Evolutionary conservation across 2,797 vertebrate genomes (phyloP), one percentile per base, ranked within the genome.

Genomic region (Myotis findleyi): DNA sequence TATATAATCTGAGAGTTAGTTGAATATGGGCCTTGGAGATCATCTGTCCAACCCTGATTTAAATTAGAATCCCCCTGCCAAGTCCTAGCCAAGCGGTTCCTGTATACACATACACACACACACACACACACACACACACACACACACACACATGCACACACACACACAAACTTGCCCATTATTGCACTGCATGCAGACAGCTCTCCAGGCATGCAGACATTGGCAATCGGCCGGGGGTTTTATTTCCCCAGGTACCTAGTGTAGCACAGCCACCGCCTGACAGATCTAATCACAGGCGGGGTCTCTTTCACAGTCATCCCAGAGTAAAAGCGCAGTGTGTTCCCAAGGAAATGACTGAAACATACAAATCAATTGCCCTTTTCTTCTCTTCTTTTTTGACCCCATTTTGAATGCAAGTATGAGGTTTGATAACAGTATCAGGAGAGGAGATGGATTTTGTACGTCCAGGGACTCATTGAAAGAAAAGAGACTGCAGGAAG

Each of bases 311-410:
- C 88, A 95, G 96, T 97, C 96, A 97, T 95, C 95, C 79, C 89
- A 94, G 59, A 97, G 85, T 95, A 97, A 95, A 95, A 85, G 47
- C 87, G 96, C 91, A 95, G 93, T 38, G 25, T 95, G 27, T 94
- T 96, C 91, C 86, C 6, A 38, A 97, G 82, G 96, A 97, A 97
- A 97, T n/a, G 27, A 87, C 41, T 96, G 95, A 97, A 98, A 96
- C 88, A 93, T 38, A 89, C 51, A 93, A 93, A 87, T 93, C 64
- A 62, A 36, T 89, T 96, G 95, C 96, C 97, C 94, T 97, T 96
- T 97, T 95, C 85, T 64, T 57, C 89, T 57, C 6, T 18, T 92
- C 93, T 96, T 95, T 95, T 27, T 81, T 97, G 82, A 93, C 97
- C 94, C 95, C 94, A 96, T 97, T 96, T 97, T 96, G 91, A 94